These are phyloP conservation scores for Oreortyx pictus DNA, from an alignment of 2,797 vertebrate genomes.

Conservation along the genomic window DNA sequence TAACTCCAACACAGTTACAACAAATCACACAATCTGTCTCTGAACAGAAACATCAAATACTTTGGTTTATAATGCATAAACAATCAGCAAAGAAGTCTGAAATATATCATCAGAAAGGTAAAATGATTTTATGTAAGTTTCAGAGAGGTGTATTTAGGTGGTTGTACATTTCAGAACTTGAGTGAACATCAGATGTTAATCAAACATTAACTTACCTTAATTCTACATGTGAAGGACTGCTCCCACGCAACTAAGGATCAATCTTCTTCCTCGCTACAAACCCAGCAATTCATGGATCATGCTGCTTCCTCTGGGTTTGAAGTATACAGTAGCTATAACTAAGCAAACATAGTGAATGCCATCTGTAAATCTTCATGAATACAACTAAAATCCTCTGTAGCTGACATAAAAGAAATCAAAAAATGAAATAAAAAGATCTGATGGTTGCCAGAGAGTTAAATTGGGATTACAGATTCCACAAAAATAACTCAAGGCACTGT, in stretches of 20 bases:
- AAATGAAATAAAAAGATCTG: not conserved
- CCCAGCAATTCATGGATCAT: not conserved
- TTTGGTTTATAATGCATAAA: not conserved
- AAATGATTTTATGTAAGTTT: not conserved
- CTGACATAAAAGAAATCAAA: not conserved
- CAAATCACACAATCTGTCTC: not conserved
- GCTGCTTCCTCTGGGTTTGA: not conserved
- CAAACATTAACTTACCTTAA: constrained; percentile 23
- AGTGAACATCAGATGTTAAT: not conserved
- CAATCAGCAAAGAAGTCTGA: not conserved
- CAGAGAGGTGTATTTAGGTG: not conserved
- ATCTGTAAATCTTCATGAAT: not conserved
- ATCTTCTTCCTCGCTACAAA: not conserved
- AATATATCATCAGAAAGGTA: not conserved
- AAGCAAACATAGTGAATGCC: not conserved
- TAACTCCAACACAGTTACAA: not conserved
- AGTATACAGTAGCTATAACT: not conserved
- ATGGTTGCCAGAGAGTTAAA: not conserved
- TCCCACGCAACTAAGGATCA: not conserved
- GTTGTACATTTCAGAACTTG: not conserved
- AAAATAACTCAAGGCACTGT: not conserved
- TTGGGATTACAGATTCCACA: not conserved
- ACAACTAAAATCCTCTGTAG: not conserved
- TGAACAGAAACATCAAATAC: not conserved
- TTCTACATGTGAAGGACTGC: constrained; percentile 3